Evolutionary conservation across 1,140 invertebrate genomes (phyloP).

Genomic region (Chelonus insularis): DNA sequence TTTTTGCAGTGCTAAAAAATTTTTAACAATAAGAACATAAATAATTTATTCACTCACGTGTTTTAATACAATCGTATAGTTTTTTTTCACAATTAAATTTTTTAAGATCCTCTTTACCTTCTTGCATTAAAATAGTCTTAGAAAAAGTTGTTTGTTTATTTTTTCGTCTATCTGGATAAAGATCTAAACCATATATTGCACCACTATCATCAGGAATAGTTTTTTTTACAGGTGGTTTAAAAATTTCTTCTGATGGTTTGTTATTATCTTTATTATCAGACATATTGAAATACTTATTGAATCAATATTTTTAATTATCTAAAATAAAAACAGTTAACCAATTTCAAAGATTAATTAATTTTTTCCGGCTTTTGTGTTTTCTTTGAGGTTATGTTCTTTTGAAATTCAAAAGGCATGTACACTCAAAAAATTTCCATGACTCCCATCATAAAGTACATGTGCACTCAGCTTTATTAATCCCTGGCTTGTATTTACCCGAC

Average conservation of each 20-base stretch:
- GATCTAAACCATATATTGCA: conserved; percentile 69
- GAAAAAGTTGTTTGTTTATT: conserved; percentile 61
- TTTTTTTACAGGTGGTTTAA: conserved; percentile 8
- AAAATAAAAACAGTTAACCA: no score
- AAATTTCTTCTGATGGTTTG: neutral
- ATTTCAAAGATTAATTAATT: no score
- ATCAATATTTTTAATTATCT: neutral
- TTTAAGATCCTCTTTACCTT: conserved; percentile 69
- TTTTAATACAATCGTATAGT: conserved; percentile 74
- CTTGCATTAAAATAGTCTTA: conserved; percentile 64
- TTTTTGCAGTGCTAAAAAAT: conserved; percentile 19
- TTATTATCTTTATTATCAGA: neutral
- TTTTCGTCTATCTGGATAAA: conserved; percentile 82
- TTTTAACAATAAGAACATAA: conserved; percentile 7
- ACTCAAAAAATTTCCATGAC: no score
- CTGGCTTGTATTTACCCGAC: no score
- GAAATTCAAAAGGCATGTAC: no score
- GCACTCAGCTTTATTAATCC: no score
- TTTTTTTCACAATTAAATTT: conserved; percentile 81
- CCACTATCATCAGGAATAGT: conserved; percentile 22
- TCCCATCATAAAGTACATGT: no score
- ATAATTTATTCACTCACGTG: conserved; percentile 63
- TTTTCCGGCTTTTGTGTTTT: no score
- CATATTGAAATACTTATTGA: neutral
- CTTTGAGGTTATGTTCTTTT: no score